These are phyloP conservation scores for Branchinecta lindahli DNA, from an alignment of 1,140 invertebrate species.

Conservation along the genomic window DNA sequence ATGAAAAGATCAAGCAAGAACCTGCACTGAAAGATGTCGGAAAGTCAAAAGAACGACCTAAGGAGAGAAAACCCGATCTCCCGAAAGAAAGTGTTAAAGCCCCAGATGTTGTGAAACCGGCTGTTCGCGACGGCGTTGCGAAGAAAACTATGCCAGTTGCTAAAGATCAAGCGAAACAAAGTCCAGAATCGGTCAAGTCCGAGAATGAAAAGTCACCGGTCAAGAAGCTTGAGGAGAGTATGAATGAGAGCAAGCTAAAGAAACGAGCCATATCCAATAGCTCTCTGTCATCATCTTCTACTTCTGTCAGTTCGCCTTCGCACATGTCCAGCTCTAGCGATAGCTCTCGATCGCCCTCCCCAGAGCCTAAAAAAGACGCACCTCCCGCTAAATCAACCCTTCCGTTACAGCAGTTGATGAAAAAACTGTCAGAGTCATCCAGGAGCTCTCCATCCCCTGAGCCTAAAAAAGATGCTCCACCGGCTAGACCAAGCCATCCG, in stretches of 20 bases:
- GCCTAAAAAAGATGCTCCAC: not conserved
- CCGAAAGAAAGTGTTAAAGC: not conserved
- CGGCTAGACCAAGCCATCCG: not conserved
- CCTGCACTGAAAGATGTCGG: not conserved
- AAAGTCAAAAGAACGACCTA: not conserved
- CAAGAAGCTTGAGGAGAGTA: not conserved
- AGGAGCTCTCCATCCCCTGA: not conserved
- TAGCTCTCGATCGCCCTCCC: not conserved
- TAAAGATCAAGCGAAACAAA: not conserved
- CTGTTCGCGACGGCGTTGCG: not conserved
- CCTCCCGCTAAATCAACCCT: not conserved
- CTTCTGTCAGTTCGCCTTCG: not conserved
- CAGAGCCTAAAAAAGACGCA: not conserved
- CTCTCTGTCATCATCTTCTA: not conserved
- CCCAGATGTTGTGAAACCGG: not conserved
- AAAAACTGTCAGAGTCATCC: not conserved
- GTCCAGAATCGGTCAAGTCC: not conserved
- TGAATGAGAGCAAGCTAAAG: not conserved
- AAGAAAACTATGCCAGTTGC: not conserved
- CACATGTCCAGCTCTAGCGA: not conserved
- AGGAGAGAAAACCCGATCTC: not conserved
- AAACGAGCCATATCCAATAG: too few species aligned
- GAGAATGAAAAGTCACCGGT: not conserved
- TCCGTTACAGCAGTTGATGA: not conserved
- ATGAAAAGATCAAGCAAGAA: too few species aligned